Base-by-base conservation (phyloP, 2,797 vertebrate species). In the Fratercula arctica region DNA sequence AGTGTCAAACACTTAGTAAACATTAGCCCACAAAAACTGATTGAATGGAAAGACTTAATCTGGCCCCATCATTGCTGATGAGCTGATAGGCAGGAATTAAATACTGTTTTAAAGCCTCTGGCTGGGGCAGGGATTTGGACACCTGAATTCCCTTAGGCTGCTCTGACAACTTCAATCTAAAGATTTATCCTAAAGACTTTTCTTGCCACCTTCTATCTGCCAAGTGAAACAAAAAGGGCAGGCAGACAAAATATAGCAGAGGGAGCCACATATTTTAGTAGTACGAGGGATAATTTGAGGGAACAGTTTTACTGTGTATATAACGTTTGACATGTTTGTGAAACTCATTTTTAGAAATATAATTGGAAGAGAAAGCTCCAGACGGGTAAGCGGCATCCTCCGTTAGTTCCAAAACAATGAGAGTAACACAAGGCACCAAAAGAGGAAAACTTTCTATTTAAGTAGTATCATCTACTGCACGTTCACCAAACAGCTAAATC, bases 71-170 rank as follows among this genome's bases (percentile, higher is more conserved):
- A 9, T 9, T 75, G 66, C 87, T 81, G 87, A 91, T 91, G 93
- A 96, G 67, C 84, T 87, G 95, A 90, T 85, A 92, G 89, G 61
- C 73, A 84, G 82, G 73, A 97, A 75, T 86, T 90, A 96, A 96
- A 95, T 13, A 48, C 39, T 16, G 19, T 13, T 89, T 29, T 85
- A 94, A 93, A 96, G 63, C 76, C 50, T 85, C 53, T 97, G 86
- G 57, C 93, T 89, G 75, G 72, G 54, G 51, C 59, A 81, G 31
- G 72, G 75, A 78, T 93, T 93, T 93, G 80, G 79, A 83, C 95
- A 89, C 90, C 53, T 94, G 85, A 94, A 90, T 92, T 94, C 89
- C 90, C 90, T 75, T 39, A 76, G 85, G 93, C 85, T 48, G 35
- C 84, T 94, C 79, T 85, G 87, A 95, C 93, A 89, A 91, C 46